Evolutionary conservation across 2,113 vertebrate genomes (phyloP), one percentile per base, ranked within the genome.

Genomic region (Echinops telfairi): DNA sequence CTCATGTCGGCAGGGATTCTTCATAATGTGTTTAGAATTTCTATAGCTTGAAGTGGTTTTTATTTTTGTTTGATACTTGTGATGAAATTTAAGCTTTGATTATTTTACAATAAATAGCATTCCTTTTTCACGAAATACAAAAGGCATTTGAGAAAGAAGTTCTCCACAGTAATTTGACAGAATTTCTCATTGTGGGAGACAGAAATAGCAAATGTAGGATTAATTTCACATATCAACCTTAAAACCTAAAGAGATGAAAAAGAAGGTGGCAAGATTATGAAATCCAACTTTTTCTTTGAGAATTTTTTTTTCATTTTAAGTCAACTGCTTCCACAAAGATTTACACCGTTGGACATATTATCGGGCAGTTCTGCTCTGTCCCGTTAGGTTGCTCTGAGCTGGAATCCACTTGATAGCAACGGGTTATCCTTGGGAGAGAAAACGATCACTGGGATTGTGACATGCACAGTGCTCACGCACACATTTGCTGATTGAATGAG

Each of bases 171-270:
- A 78, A 92, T 89, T 86, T 84, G 83, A 31, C 10, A 79, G 11
- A 80, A 36, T 83, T 95, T 96, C 71, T 88, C 86, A 78, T 89
- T 86, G 76, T 6, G 53, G 66, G 38, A 92, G 64, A 23, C 33
- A 95, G 68, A 88, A 83, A 85, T 66, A 53, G 57, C 38, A 83
- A 90, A 68, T 1, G 83, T 88, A 40, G 23, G 12, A 77, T 86
- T 93, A 81, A 80, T 81, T 87, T 88, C 29, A 76, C 66, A 19
- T 66, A 90, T 8, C 76, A 38, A 80, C 75, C 58, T 62, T 84
- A 73, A 80, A 86, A 87, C n/a, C n/a, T 71, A 73, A 62, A 68
- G 29, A 77, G 22, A 58, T 58, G 36, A 53, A 84, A 58, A 58
- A 38, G 0, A 40, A 73, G 76, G 11, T 83, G 43, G 62, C 7